These are phyloP conservation scores for Caprella mutica DNA, from an alignment of 2,888 invertebrate species.

Conservation along the genomic window DNA sequence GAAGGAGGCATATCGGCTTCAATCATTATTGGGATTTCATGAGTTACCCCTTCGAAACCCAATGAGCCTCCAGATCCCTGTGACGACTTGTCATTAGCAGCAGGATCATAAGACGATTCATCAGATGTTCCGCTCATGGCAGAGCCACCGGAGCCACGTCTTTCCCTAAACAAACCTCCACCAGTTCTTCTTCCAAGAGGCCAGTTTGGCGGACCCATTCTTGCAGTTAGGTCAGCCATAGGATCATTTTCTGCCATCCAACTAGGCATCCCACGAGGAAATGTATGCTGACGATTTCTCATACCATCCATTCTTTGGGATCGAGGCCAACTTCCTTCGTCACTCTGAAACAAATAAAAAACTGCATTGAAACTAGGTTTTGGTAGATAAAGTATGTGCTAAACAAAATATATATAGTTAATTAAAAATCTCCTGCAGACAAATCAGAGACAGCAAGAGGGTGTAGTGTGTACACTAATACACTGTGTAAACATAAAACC, in stretches of 20 bases:
- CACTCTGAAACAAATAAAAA: too few relatives aligned
- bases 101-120: constrained; percentile 8
- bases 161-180: constrained; percentile 22
- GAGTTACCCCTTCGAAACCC: background rate
- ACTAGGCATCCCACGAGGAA: constrained; percentile 20
- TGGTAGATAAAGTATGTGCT: too few relatives aligned
- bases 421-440: too few relatives aligned
- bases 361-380: too few relatives aligned
- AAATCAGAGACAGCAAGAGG: too few relatives aligned
- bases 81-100: constrained; percentile 13
- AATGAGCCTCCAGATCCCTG: constrained; percentile 16
- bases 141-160: constrained; percentile 26
- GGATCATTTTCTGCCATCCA: constrained; percentile 23
- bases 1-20: constrained; percentile 28
- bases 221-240: constrained; percentile 19
- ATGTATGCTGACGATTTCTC: constrained; percentile 13
- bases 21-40: constrained; percentile 26
- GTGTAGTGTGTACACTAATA: too few relatives aligned
- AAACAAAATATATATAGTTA: too few relatives aligned
- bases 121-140: constrained; percentile 27
- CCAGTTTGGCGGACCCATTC: constrained; percentile 28
- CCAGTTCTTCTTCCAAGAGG: constrained; percentile 19
- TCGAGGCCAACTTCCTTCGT: too few relatives aligned
- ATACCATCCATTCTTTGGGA: constrained; percentile 24
- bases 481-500: too few relatives aligned